These are phyloP conservation scores for Protonibea diacanthus DNA, from an alignment of 2,797 vertebrate genomes.

Conservation along the genomic window DNA sequence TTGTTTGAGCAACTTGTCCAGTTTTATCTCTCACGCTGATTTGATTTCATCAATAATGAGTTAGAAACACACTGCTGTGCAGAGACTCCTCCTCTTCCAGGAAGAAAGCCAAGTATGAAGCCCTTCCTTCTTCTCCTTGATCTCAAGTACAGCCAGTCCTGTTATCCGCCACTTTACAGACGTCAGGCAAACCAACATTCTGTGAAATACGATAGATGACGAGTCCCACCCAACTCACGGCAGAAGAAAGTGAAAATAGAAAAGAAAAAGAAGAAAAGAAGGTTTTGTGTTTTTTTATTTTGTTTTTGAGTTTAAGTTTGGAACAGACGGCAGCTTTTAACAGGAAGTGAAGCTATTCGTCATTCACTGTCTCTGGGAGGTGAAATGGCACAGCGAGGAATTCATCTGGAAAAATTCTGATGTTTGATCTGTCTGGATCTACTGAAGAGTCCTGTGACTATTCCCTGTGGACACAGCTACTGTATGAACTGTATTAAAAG, in stretches of 20 bases:
- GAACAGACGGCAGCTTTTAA: background rate
- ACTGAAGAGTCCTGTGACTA: conserved; percentile 11
- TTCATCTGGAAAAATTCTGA: background rate
- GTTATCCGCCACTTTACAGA: background rate
- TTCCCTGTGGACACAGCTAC: conserved; percentile 20
- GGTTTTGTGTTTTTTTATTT: no score
- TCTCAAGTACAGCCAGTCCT: background rate
- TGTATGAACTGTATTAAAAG: conserved; percentile 2
- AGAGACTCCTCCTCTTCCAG: no score
- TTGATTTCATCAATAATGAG: no score
- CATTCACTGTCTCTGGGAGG: background rate
- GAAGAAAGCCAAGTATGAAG: background rate
- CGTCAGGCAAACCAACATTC: background rate
- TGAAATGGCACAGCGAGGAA: conserved; percentile 3
- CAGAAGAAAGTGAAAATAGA: background rate
- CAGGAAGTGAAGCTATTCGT: background rate
- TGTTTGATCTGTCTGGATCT: conserved; percentile 23
- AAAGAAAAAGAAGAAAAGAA: no score
- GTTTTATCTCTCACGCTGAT: no score
- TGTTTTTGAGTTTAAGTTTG: no score
- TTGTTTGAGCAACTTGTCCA: no score
- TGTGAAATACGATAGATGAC: background rate
- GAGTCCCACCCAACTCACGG: background rate
- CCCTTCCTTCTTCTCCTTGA: background rate
- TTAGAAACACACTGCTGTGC: no score